Evolutionary conservation across 2,888 invertebrate genomes (phyloP), one percentile per base, ranked within the genome.

Genomic region (Chymomyza amoena): DNA sequence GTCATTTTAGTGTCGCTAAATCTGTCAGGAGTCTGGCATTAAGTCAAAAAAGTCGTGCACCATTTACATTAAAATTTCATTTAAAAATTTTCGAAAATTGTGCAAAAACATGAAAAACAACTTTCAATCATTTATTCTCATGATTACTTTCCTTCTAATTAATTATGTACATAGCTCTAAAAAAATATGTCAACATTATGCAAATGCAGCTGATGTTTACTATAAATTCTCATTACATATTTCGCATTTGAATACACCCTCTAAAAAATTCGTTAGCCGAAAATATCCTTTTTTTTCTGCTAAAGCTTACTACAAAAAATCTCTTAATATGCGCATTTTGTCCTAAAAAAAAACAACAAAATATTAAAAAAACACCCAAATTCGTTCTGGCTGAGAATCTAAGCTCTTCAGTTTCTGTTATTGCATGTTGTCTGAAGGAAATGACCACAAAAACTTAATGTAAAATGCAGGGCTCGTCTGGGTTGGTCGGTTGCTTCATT

Each of bases 141-240:
- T 28, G 28, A 28, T 7, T 20, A 20, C 16, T 54, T 54, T 54
- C 16, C 20, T 54, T 15, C 3, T 10, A 54, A 20, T 18, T 20
- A 54, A 54, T 9, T 10, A 45, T 45, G 39, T 45, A 6, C 13
- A 7, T 32, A 32, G 13, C 13, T 51, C 51, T 20, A 20, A 6
- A 6, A 56, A 18, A 57, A 57, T 13, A 69, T 77, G 73, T 56
- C 1, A 1, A 56, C 4, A 57, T 28, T 25, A 69, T 77, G 73
- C 66, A 80, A 82, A 69, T 76, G 66, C 81, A 79, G 76, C 77
- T 81, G 82, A 57, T 73, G 76, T 71, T 72, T 68, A 66, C 72
- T 60, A 59, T 68, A 64, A 72, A 70, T 78, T 50, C 72, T 73
- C 69, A 73, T 75, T 72, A 74, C 70, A 51, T 0, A 61, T n/a